A percentile compares a stretch with the other conserved stretches of the same genome.
These are phyloP conservation scores for Cantharis nigra DNA, from an alignment of 2,888 invertebrate species.

Conservation along the genomic window DNA sequence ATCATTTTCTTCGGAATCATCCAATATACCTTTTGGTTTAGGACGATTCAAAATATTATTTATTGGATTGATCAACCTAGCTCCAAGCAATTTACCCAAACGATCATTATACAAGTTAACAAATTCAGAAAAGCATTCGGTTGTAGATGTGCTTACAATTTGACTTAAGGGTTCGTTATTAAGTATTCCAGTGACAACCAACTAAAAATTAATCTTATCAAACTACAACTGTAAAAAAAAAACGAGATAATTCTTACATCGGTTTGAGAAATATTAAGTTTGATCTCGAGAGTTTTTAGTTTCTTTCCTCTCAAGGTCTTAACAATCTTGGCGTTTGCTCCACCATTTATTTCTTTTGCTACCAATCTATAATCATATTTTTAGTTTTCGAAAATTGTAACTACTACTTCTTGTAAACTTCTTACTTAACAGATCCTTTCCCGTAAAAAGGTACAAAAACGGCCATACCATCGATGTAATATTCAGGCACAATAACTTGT, in stretches of 20 bases:
- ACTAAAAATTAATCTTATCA: background rate
- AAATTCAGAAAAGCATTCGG: constrained; percentile 15
- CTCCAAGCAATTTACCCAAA: background rate
- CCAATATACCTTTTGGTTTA: background rate
- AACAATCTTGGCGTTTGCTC: background rate
- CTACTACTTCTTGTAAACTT: background rate
- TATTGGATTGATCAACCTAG: background rate
- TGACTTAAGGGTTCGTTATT: constrained; percentile 16
- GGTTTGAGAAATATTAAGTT: background rate
- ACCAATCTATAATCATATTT: background rate
- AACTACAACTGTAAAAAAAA: background rate
- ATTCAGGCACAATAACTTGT: background rate
- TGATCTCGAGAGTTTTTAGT: background rate
- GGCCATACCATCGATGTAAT: background rate
- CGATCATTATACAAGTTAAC: constrained; percentile 3
- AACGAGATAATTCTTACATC: background rate
- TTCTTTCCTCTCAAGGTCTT: background rate
- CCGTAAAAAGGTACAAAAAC: constrained; percentile 15
- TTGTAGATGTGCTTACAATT: constrained; percentile 10
- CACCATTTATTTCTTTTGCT: background rate
- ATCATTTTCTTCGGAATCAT: background rate
- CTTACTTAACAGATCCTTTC: constrained; percentile 10
- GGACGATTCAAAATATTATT: background rate
- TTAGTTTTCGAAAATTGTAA: background rate
- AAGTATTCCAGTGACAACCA: constrained; percentile 6